phyloP scores from a whole-genome alignment of 2,888 invertebrate species.

The Hemistola chrysoprasaria region DNA sequence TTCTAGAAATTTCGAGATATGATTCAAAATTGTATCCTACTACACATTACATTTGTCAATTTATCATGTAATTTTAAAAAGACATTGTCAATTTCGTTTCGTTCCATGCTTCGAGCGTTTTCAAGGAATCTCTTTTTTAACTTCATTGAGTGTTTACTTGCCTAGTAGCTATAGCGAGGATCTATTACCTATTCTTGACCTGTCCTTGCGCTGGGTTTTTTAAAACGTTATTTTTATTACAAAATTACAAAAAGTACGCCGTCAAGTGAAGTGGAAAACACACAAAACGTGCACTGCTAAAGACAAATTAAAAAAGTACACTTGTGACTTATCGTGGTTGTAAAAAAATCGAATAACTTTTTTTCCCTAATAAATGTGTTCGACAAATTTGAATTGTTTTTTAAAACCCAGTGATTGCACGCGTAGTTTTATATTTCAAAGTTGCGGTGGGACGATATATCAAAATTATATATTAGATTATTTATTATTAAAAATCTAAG shows the following conservation, averaged over 20 bases:
- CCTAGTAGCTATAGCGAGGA: constrained; percentile 81
- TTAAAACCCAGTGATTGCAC: constrained; percentile 70
- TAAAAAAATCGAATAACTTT: no score
- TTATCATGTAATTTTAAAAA: constrained; percentile 10
- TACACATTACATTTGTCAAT: no score
- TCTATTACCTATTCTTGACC: constrained; percentile 59
- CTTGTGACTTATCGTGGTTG: no score
- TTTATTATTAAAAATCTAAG: no score
- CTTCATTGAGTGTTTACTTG: constrained; percentile 71
- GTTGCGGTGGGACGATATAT: constrained; percentile 55
- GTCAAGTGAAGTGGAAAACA: no score
- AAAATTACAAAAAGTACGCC: no score
- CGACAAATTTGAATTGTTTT: no score
- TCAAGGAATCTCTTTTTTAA: constrained; percentile 68
- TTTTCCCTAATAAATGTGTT: no score
- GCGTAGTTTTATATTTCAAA: constrained; percentile 58
- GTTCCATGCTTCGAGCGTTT: constrained; percentile 39
- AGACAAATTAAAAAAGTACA: no score
- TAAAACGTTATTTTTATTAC: constrained; percentile 31
- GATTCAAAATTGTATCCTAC: no score
- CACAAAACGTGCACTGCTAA: no score
- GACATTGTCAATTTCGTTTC: constrained; percentile 23
- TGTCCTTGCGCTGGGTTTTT: constrained; percentile 67
- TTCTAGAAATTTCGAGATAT: no score
- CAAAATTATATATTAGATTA: constrained; percentile 9